phyloP scores from a whole-genome alignment of 2,888 invertebrate species.

The Odontomyia ornata region DNA sequence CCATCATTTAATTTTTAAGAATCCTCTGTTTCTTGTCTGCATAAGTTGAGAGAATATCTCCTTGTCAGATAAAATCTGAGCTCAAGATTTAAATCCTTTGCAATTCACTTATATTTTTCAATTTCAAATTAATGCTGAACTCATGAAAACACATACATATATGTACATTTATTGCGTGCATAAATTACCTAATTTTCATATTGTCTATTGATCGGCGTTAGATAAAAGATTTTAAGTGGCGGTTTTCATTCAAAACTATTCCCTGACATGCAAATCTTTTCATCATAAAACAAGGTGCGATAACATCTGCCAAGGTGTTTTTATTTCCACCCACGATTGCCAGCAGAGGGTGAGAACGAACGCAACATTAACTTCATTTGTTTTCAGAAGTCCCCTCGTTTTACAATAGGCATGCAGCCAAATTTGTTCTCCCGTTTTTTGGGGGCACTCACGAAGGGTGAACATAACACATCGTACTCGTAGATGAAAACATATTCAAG shows the following conservation, averaged over 20 bases:
- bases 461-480: background rate
- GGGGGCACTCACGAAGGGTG: slow-evolving; percentile 2
- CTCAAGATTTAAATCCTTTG: no score
- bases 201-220: slow-evolving; percentile 5
- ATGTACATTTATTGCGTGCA: background rate
- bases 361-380: background rate
- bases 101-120: no score
- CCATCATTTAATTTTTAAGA: no score
- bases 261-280: slow-evolving; percentile 24
- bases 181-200: slow-evolving; percentile 2
- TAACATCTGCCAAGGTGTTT: slow-evolving; percentile 31
- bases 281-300: slow-evolving; percentile 22
- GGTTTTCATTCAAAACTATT: slow-evolving; percentile 7
- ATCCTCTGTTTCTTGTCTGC: no score
- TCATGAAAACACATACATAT: no score
- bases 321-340: background rate
- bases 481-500: slow-evolving; percentile 20
- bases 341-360: background rate
- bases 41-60: no score
- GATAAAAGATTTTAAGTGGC: slow-evolving; percentile 16
- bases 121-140: no score
- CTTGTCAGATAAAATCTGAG: no score
- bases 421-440: no score
- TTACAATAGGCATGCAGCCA: background rate
- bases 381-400: background rate